Conservation (phyloP, 2,888 invertebrate species). For the Schizotus pectinicornis region DNA sequence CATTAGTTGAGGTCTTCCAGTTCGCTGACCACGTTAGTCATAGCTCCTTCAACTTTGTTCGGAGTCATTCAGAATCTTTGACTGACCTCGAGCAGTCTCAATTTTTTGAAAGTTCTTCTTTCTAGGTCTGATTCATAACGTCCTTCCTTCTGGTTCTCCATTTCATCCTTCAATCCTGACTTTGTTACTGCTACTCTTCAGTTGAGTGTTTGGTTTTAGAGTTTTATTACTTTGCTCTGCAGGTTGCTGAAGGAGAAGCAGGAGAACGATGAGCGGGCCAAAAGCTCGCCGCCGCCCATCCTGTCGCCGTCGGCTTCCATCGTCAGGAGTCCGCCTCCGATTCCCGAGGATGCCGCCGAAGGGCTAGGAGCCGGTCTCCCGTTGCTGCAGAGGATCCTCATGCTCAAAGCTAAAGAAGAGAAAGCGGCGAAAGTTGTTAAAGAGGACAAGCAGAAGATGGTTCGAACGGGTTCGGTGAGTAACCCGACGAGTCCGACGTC, state of each 20-base stretch:
- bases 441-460: conserved; percentile 25
- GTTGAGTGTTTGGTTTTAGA: no score
- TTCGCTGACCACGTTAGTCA: no score
- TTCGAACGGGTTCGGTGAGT: conserved; percentile 24
- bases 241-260: conserved; percentile 85
- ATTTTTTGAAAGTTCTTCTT: no score
- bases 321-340: conserved; percentile 63
- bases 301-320: conserved; percentile 67
- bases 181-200: no score
- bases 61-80: no score
- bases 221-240: conserved; percentile 5
- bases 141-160: no score
- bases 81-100: no score
- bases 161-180: no score
- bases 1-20: no score
- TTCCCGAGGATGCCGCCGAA: conserved; percentile 59
- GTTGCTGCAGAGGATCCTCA: conserved; percentile 73
- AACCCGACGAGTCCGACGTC: conserved; percentile 47
- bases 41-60: no score
- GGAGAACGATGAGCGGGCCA: conserved; percentile 65
- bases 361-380: conserved; percentile 75
- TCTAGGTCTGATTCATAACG: no score
- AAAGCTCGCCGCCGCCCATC: conserved; percentile 61
- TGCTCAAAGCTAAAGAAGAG: conserved; percentile 79
- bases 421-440: conserved; percentile 41